Base-by-base conservation (phyloP, 2,797 vertebrate species). In the Vultur gryphus region DNA sequence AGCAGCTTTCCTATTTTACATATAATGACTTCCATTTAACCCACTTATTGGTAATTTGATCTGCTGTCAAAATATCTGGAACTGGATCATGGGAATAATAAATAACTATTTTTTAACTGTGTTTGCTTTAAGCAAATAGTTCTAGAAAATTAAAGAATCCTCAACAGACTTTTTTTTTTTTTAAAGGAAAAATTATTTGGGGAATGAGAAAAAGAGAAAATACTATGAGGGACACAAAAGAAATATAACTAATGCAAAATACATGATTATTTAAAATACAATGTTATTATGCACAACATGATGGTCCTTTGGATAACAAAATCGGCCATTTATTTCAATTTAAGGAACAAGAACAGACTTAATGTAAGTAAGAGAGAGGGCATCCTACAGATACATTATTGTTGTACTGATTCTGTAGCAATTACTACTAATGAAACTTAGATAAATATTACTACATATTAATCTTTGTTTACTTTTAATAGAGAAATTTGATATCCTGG, bases 1-100 rank as follows among this genome's bases (percentile, higher is more conserved):
- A 93, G 11, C 20, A 92, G 9, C 7, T 76, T 87, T 86, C 48
- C 13, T 87, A 58, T 84, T 95, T 94, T 81, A 58, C 12, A 44
- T 93, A 67, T 72, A 89, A 93, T 77, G 25, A 86, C 49, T 93
- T 84, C 54, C 26, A 87, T 70, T 81, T 91, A 90, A 95, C 77
- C 21, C 24, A 89, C 21, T 94, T 84, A 95, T 39, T 83, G 44
- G 10, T 59, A 86, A 89, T 84, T 76, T 91, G 37, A 89, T 82
- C 44, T 71, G 44, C 43, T 89, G 33, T 43, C 43, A 72, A 73
- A 94, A 79, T 61, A 35, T 33, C 25, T 79, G 46, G 21, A 90
- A 87, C 11, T 51, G 8, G 25, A 90, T 67, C 20, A 84, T 16
- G 5, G 33, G 6, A 90, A 93, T 92, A 89, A 89, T n/a, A 91